phyloP scores from a whole-genome alignment of 2,797 vertebrate genomes.

The Trachops cirrhosus region DNA sequence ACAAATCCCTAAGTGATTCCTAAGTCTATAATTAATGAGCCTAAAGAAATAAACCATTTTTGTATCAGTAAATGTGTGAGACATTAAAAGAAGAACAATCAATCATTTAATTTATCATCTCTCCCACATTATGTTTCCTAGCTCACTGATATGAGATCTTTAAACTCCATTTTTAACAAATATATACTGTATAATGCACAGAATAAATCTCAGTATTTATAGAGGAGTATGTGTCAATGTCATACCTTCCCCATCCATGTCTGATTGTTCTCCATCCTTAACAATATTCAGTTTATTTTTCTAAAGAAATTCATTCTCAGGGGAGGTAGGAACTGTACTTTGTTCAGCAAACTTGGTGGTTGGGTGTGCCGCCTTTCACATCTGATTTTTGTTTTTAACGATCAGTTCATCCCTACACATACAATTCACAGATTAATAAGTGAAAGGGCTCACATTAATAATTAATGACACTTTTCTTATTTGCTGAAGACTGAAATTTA shows the following conservation, averaged over 20 bases:
- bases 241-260: constrained; percentile 56
- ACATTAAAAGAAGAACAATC: constrained; percentile 62
- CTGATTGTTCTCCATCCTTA: constrained; percentile 46
- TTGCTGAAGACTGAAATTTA: constrained; percentile 62
- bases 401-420: constrained; percentile 42
- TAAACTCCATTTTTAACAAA: constrained; percentile 52
- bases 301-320: constrained; percentile 14
- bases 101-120: constrained; percentile 73
- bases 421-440: constrained; percentile 63
- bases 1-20: not conserved
- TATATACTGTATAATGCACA: constrained; percentile 37
- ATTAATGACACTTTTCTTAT: constrained; percentile 72
- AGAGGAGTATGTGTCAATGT: constrained; percentile 56
- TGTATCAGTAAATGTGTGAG: constrained; percentile 37
- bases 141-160: constrained; percentile 53
- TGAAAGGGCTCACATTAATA: constrained; percentile 68
- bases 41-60: constrained; percentile 51
- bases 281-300: constrained; percentile 45
- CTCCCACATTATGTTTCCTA: constrained; percentile 49
- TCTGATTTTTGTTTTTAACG: constrained; percentile 51
- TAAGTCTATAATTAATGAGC: constrained; percentile 71
- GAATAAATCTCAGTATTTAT: constrained; percentile 50
- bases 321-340: constrained; percentile 43
- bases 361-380: constrained; percentile 13
- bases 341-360: constrained; percentile 39